Percentiles rank a stretch among this genome's conserved stretches.
phyloP scores from a whole-genome alignment of 2,113 vertebrate genomes.

The Capra hircus region DNA sequence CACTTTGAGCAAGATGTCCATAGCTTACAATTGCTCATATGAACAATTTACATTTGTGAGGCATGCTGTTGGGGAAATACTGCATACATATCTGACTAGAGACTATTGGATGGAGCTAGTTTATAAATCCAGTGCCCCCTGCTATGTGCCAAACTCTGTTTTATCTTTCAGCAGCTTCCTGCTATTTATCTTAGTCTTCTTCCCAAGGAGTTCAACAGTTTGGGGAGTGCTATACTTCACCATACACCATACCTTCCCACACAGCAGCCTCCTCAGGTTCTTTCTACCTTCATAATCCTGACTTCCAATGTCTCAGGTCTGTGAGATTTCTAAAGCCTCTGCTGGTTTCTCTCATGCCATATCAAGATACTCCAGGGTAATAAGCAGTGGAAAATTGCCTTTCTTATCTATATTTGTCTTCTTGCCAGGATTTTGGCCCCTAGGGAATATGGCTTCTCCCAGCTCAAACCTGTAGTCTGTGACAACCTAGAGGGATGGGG shows the following conservation, averaged over 20 bases:
- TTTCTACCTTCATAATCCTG: rapidly evolving
- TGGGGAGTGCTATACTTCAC: rapidly evolving
- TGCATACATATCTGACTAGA: neutral
- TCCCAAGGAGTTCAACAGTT: neutral
- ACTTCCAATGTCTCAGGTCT: neutral
- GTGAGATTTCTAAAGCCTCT: neutral
- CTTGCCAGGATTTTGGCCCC: neutral
- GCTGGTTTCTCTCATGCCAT: neutral
- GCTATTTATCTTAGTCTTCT: neutral
- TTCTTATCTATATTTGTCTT: neutral
- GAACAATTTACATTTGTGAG: neutral
- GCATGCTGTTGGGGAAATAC: rapidly evolving
- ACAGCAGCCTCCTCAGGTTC: neutral
- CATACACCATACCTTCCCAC: neutral
- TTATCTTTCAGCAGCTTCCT: neutral
- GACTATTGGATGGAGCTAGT: too few relatives aligned
- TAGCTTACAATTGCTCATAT: neutral
- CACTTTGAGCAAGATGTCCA: neutral
- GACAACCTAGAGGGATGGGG: neutral
- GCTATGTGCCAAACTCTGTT: neutral
- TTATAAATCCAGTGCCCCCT: neutral
- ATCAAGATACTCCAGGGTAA: neutral
- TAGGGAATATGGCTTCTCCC: neutral
- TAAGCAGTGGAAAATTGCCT: neutral
- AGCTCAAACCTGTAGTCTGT: neutral